phyloP scores from a whole-genome alignment of 2,113 vertebrate genomes.

The Cercopithecus mona region DNA sequence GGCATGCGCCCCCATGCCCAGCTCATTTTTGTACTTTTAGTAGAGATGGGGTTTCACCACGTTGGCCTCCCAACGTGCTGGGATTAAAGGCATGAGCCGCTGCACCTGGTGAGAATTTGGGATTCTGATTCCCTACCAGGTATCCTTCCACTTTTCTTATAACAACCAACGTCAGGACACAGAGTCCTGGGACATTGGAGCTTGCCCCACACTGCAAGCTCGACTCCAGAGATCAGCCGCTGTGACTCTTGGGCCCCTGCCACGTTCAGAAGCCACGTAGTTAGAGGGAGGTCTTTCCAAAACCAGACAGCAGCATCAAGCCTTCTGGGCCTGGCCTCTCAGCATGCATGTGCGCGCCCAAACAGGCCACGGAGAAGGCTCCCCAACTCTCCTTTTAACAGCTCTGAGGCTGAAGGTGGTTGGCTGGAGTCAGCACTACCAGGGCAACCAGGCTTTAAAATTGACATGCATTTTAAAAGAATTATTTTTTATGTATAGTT shows the following conservation, averaged over 20 bases:
- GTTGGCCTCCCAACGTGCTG: no score
- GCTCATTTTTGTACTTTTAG: no score
- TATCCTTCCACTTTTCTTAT: background rate
- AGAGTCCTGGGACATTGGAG: background rate
- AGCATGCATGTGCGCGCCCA: fast-evolving
- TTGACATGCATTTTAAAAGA: background rate
- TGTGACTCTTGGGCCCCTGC: background rate
- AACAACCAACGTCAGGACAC: background rate
- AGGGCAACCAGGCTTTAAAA: no score
- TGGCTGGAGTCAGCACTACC: background rate
- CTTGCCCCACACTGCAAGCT: no score
- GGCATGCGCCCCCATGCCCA: no score
- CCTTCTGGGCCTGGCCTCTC: background rate
- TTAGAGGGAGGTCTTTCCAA: background rate
- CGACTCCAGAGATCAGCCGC: background rate
- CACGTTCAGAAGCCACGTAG: background rate
- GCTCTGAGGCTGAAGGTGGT: no score
- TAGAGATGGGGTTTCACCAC: no score
- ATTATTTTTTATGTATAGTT: background rate
- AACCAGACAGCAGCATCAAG: background rate
- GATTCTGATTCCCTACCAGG: background rate
- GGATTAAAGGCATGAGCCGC: no score
- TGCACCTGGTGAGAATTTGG: background rate
- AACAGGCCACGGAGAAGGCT: background rate
- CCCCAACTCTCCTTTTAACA: background rate